These are phyloP conservation scores for Drosophila saltans DNA, from an alignment of 1,140 invertebrate species.

Conservation along the genomic window DNA sequence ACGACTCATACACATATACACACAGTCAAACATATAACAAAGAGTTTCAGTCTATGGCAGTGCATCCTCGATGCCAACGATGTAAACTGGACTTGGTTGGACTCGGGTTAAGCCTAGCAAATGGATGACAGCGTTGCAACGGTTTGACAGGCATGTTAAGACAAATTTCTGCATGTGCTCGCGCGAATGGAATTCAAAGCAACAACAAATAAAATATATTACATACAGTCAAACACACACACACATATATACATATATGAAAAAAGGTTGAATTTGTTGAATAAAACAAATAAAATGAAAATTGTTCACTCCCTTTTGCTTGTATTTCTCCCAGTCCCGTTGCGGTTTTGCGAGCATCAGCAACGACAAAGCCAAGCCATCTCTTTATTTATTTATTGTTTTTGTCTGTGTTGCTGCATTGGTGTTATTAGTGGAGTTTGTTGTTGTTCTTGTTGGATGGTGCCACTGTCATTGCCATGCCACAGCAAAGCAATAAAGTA, in stretches of 20 bases:
- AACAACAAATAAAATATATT: conserved; percentile 58
- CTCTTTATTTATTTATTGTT: conserved; percentile 81
- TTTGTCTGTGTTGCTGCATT: conserved; percentile 79
- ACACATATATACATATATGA: too few species aligned
- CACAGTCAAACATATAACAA: conserved; percentile 17
- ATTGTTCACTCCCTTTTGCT: conserved; percentile 47
- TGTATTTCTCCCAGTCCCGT: conserved; percentile 30
- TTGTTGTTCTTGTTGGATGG: conserved; percentile 15
- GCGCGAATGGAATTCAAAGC: conserved; percentile 53
- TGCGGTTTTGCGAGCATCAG: conserved; percentile 77
- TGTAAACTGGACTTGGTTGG: conserved; percentile 55
- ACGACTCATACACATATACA: conserved; percentile 21
- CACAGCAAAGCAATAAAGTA: conserved; percentile 67
- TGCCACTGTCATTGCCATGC: conserved; percentile 25
- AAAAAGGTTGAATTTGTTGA: conserved; percentile 62
- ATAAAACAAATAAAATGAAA: conserved; percentile 65
- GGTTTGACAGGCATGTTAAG: conserved; percentile 79
- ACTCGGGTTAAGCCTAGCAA: conserved; percentile 50
- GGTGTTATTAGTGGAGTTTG: conserved; percentile 70
- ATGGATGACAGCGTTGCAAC: conserved; percentile 76
- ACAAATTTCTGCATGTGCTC: conserved; percentile 76
- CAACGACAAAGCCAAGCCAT: conserved; percentile 71
- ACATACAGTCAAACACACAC: conserved; percentile 27
- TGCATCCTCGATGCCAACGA: conserved; percentile 60
- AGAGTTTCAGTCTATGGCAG: conserved; percentile 69